Evolutionary conservation across 2,888 invertebrate genomes (phyloP).

Genomic region (Cheilosia pagana): DNA sequence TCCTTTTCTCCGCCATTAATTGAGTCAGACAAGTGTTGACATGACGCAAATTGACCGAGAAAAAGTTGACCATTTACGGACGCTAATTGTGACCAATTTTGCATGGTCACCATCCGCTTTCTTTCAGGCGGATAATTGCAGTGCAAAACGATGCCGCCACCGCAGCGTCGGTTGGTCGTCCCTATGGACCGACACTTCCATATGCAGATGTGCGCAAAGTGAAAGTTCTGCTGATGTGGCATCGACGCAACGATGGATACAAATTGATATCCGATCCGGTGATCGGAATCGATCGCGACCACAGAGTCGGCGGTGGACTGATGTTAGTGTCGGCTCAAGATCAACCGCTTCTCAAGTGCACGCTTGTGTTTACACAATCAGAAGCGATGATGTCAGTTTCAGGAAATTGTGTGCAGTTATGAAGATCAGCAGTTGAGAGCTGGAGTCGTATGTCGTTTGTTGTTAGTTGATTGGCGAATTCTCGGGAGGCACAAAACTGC

Average conservation of each 20-base stretch:
- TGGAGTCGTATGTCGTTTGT: conserved; percentile 47
- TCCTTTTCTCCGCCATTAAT: conserved; percentile 51
- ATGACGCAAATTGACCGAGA: conserved; percentile 61
- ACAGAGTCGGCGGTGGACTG: conserved; percentile 24
- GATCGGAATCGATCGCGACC: conserved; percentile 47
- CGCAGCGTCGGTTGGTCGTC: conserved; percentile 30
- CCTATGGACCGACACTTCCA: conserved; percentile 18
- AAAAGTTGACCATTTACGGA: conserved; percentile 60
- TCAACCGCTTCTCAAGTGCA: conserved; percentile 67
- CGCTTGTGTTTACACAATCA: conserved; percentile 53
- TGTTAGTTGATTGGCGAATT: conserved; percentile 41
- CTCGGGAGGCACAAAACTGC: conserved; percentile 14
- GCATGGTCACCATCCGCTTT: conserved; percentile 56
- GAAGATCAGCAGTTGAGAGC: conserved; percentile 18
- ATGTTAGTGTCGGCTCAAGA: conserved; percentile 60
- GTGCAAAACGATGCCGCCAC: conserved; percentile 42
- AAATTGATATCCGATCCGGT: conserved; percentile 56
- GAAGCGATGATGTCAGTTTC: conserved; percentile 58
- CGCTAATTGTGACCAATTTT: conserved; percentile 66
- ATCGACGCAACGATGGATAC: conserved; percentile 30
- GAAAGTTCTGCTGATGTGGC: conserved; percentile 63
- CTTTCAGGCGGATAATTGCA: conserved; percentile 63
- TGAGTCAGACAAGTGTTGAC: conserved; percentile 63
- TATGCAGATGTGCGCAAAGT: conserved; percentile 56
- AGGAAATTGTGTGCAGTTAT: conserved; percentile 63